phyloP scores from a whole-genome alignment of 2,888 invertebrate genomes.

The Clepsis dumicolana region DNA sequence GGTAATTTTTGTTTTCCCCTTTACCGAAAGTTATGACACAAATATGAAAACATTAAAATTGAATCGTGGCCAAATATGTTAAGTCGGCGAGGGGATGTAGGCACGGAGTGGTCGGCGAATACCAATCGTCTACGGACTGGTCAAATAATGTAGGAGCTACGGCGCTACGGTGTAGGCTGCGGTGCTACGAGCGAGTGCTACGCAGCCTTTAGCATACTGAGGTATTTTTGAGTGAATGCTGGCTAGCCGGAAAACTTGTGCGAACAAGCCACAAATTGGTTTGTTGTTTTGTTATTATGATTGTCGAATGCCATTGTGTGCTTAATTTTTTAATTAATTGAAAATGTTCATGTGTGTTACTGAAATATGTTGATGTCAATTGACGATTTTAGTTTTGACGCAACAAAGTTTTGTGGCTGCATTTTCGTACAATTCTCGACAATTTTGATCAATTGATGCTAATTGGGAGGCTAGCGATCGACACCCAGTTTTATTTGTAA shows the following conservation, averaged over 20 bases:
- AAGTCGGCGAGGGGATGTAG: slow-evolving; percentile 71
- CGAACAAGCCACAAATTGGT: neutral
- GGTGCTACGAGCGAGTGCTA: slow-evolving; percentile 43
- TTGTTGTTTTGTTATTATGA: neutral
- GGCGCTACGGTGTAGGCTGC: slow-evolving; percentile 71
- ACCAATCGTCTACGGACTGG: slow-evolving; percentile 64
- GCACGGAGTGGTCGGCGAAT: slow-evolving; percentile 68
- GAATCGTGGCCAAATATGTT: slow-evolving; percentile 82
- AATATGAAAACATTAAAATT: slow-evolving; percentile 83
- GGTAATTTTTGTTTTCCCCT: slow-evolving; percentile 79
- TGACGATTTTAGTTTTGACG: neutral
- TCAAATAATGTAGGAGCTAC: slow-evolving; percentile 44
- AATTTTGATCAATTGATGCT: slow-evolving; percentile 79
- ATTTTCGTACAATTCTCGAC: slow-evolving; percentile 51
- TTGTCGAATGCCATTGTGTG: neutral
- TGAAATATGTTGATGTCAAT: neutral
- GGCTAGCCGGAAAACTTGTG: neutral
- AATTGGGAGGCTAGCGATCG: slow-evolving; percentile 83
- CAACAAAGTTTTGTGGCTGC: slow-evolving; percentile 35
- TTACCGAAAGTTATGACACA: slow-evolving; percentile 79
- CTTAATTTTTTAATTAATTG: neutral
- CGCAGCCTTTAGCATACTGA: slow-evolving; percentile 40
- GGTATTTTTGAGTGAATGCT: slow-evolving; percentile 5
- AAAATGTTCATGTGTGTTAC: neutral
- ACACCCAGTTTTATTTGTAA: slow-evolving; percentile 79